A percentile compares a stretch with the other conserved stretches of the same genome.
These are phyloP conservation scores for Neotragus moschatus DNA, from an alignment of 2,113 vertebrate genomes.

Conservation along the genomic window DNA sequence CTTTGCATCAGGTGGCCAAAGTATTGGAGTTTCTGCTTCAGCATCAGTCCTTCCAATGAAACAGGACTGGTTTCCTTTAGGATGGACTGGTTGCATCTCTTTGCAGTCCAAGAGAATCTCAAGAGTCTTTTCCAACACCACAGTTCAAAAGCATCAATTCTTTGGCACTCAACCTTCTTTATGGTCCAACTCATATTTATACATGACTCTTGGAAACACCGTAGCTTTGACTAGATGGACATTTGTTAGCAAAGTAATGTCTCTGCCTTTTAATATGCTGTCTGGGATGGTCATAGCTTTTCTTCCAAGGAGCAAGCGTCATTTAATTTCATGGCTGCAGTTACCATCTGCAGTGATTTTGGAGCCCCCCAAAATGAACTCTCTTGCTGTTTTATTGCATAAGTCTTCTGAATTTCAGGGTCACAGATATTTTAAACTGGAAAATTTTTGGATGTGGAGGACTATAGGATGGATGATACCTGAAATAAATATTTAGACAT, in stretches of 20 bases:
- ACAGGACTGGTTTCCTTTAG: neutral
- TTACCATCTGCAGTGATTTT: neutral
- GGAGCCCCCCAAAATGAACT: neutral
- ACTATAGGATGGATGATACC: neutral
- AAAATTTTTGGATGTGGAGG: neutral
- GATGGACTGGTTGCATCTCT: neutral
- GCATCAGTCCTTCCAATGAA: neutral
- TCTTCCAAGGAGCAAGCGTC: neutral
- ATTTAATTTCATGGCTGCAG: neutral
- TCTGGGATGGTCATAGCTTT: neutral
- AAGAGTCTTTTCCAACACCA: neutral
- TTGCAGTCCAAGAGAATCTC: neutral
- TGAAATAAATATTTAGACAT: slow-evolving; percentile 42
- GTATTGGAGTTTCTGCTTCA: neutral
- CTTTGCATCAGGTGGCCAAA: neutral
- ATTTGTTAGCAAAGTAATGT: neutral
- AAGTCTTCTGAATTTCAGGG: neutral
- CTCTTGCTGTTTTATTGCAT: neutral
- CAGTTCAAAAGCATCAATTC: neutral
- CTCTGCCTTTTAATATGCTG: neutral
- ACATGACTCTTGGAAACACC: neutral
- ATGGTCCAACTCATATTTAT: neutral
- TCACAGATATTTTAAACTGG: neutral
- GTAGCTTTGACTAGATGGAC: neutral
- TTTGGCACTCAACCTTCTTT: neutral